Conservation (phyloP, 2,888 invertebrate genomes). For the Stenolophus ochropezus region DNA sequence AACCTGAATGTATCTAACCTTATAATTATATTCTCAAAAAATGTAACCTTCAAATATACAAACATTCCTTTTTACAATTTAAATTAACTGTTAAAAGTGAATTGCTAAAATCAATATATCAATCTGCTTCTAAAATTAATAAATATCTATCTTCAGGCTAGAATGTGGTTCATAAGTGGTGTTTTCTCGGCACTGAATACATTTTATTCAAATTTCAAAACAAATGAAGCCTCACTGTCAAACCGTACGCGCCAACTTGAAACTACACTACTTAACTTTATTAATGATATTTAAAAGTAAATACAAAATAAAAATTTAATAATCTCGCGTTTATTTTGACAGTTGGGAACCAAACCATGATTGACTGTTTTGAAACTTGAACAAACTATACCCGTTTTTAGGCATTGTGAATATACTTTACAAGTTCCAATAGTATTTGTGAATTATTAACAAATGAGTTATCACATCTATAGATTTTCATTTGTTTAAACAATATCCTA, state of each 20-base stretch:
- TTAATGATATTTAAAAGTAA: too few species aligned
- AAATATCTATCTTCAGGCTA: slow-evolving; percentile 8
- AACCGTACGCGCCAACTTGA: too few species aligned
- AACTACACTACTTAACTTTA: too few species aligned
- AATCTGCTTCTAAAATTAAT: slow-evolving; percentile 3
- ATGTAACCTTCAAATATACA: slow-evolving; percentile 30
- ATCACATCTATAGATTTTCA: slow-evolving; percentile 26
- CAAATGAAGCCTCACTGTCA: neutral
- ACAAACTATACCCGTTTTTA: neutral
- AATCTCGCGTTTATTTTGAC: too few species aligned
- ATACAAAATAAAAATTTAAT: too few species aligned
- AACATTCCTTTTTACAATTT: slow-evolving; percentile 16
- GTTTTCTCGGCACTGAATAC: slow-evolving; percentile 1
- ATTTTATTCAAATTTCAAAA: neutral
- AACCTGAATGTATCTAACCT: neutral
- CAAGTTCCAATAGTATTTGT: slow-evolving; percentile 3
- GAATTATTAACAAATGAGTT: slow-evolving; percentile 44
- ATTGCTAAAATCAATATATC: slow-evolving; percentile 3
- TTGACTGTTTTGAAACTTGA: neutral
- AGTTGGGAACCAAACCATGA: too few species aligned
- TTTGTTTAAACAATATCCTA: neutral
- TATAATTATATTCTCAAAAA: slow-evolving; percentile 11
- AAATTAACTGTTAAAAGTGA: neutral
- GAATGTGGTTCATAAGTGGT: slow-evolving; percentile 22
- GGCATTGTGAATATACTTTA: slow-evolving; percentile 30